Percentiles rank a stretch among this genome's conserved stretches.
These are phyloP conservation scores for Myoxocephalus aenaeus DNA, from an alignment of 2,797 vertebrate species.

Conservation along the genomic window DNA sequence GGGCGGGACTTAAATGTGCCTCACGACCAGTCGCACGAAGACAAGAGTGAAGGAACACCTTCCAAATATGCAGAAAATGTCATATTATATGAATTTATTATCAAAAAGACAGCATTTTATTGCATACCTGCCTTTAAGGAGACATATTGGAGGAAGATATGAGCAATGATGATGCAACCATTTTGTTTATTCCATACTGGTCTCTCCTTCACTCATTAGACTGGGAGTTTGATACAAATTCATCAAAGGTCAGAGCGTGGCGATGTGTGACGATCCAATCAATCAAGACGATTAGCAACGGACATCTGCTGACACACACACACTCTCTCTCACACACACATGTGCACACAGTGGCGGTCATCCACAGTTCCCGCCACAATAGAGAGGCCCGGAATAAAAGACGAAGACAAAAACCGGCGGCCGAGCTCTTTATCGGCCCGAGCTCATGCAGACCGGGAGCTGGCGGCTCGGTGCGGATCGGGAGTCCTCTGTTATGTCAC, in stretches of 20 bases:
- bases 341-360: slow-evolving; percentile 17
- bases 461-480: slow-evolving; percentile 33
- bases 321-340: neutral
- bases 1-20: too few species aligned
- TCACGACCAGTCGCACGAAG: neutral
- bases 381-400: slow-evolving; percentile 47
- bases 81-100: slow-evolving; percentile 15
- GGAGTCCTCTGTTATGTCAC: slow-evolving; percentile 52
- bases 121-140: slow-evolving; percentile 9
- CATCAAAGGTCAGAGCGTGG: slow-evolving; percentile 31
- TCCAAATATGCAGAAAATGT: neutral
- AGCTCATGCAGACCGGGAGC: slow-evolving; percentile 41
- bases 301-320: slow-evolving; percentile 31
- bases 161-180: neutral
- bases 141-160: slow-evolving; percentile 15
- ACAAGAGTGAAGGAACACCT: neutral
- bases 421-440: slow-evolving; percentile 58
- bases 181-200: slow-evolving; percentile 6
- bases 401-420: slow-evolving; percentile 47
- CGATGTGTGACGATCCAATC: slow-evolving; percentile 41
- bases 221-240: slow-evolving; percentile 22
- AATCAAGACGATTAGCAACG: slow-evolving; percentile 39
- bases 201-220: slow-evolving; percentile 11
- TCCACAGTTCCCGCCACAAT: slow-evolving; percentile 45
- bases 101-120: slow-evolving; percentile 21